Base-by-base conservation (phyloP, 2,888 invertebrate genomes). In the Coelopa pilipes region DNA sequence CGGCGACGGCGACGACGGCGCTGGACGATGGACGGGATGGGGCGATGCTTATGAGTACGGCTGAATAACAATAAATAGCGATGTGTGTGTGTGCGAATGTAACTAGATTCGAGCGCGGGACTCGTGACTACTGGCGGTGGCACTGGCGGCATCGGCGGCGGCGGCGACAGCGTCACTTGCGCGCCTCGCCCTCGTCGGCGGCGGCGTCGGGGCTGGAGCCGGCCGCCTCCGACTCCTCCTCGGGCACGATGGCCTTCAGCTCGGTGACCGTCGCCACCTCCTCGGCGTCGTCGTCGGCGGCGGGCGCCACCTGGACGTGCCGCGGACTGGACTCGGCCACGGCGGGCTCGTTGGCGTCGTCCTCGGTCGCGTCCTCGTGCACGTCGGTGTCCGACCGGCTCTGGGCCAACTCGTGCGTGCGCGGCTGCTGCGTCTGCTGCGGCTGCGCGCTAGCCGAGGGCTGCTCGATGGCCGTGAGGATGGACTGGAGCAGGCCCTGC, bases 401-500 rank as follows among this genome's bases (percentile, higher is more conserved):
- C 71, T 86, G 85, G 0, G 83, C 81, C 67, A 5, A n/a, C 17
- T 1, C 45, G 46, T 71, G 62, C 21, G 19, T 55, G 12, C 49
- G 55, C 19, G n/a, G 55, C 11, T 78, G 77, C 1, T 75, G 76
- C 11, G 74, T 73, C 67, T 74, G 72, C 34, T 53, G 66, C 84
- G 79, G 76, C 70, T 80, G 78, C 10, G 73, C 67, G 63, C 87
- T 24, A 13, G 50, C 3, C 5, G 46, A 46, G 0, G 93, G 93
- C 77, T 94, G 92, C 82, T 95, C 95, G 66, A 95, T 94, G 0
- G 95, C 95, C 76, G 93, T 92, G 1, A 96, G 85, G 73, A 96
- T 94, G 70, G 94, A 93, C 83, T 95, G 94, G 1, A 95, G 85
- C 0, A 96, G 88, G 1, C 93, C 94, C 82, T 94, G 92, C 0